phyloP scores from a whole-genome alignment of 1,140 invertebrate species.

The Dinoponera quadriceps region DNA sequence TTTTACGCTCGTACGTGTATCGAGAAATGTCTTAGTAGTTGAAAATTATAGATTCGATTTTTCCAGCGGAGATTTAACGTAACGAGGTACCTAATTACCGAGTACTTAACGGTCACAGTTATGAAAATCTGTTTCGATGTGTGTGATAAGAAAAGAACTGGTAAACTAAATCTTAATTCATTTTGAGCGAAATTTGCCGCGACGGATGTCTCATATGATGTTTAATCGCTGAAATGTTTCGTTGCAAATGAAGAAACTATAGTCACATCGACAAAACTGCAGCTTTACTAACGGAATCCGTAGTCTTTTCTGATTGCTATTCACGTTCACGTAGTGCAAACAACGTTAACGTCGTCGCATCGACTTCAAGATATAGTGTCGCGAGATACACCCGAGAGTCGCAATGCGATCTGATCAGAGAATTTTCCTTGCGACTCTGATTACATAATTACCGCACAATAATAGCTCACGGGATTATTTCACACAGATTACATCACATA shows the following conservation, averaged over 20 bases:
- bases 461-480: background rate
- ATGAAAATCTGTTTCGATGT: too few species aligned
- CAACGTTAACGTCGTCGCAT: background rate
- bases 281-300: conserved; percentile 5
- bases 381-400: background rate
- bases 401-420: background rate
- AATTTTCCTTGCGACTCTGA: background rate
- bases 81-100: background rate
- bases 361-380: background rate
- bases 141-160: too few species aligned
- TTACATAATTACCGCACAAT: background rate
- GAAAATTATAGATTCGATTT: background rate
- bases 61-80: background rate
- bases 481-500: background rate
- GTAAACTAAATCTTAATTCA: too few species aligned
- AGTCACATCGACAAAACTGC: background rate
- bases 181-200: too few species aligned
- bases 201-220: background rate
- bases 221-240: background rate
- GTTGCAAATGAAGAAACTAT: background rate
- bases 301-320: background rate
- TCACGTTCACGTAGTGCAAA: background rate
- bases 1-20: background rate
- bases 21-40: background rate
- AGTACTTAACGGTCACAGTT: background rate